Evolutionary conservation across 1,140 invertebrate genomes (phyloP), one percentile per base, ranked within the genome.

Genomic region (Formica exsecta): DNA sequence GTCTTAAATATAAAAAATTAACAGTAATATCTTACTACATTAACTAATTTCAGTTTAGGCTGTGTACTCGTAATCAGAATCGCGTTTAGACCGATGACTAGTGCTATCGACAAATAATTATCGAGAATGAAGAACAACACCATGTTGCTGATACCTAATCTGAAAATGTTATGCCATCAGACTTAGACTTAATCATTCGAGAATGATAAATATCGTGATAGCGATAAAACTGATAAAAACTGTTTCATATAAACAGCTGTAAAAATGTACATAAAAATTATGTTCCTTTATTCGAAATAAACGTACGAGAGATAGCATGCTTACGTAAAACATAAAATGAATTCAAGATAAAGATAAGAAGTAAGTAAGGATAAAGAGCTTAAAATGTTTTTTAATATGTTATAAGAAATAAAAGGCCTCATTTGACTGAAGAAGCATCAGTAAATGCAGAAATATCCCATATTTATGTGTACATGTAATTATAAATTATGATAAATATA

Each of bases 41-140:
- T 91, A 25, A 91, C 71, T 74, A 84, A 80, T 44, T 77, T 75
- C 11, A 91, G 9, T 7, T 91, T 70, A 36, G 66, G 57, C 48
- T 48, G 36, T 25, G 59, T 59, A 29, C 19, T 13, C 29, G 22
- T 11, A 0, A 75, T 13, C 9, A 32, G 44, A 59, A 75, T 6
- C 7, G 8, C 25, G 3, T 22, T 64, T 41, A 90, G 13, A 36
- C 54, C 13, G 29, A 83, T 38, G 7, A 86, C 9, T 48, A 16
- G 4, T 22, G 22, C 22, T 2, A 87, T 84, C 9, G 38, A 48
- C 22, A 62, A 41, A 41, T 57, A 65, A 22, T 19, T 70, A 16
- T 1, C 57, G 8, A 38, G 19, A n/a, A 6, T n/a, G 2, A 8
- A 19, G 8, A 22, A 54, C 38, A 36, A 68, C 11, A 70, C 11